Percentiles rank a stretch among this genome's conserved stretches.
Conservation (phyloP, 2,113 vertebrate genomes). For the Tenebrosternarchus preto region DNA sequence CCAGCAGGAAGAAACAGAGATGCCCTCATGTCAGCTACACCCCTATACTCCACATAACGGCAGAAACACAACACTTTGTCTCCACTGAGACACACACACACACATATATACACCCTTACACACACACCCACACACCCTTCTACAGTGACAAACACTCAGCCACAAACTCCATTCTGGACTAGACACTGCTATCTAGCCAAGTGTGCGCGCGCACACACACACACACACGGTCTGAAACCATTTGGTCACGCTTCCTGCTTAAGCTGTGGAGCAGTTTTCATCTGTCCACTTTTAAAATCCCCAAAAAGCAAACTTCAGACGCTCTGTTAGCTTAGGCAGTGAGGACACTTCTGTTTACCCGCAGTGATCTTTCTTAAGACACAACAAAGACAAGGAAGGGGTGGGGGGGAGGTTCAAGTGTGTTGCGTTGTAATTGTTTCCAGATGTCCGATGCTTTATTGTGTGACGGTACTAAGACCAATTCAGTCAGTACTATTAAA, state of each 20-base stretch:
- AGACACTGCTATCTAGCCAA: slow-evolving; percentile 6
- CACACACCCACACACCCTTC: too few relatives aligned
- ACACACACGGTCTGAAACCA: slow-evolving; percentile 35
- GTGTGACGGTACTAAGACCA: slow-evolving; percentile 43
- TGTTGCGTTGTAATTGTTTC: slow-evolving; percentile 46
- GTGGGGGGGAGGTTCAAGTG: slow-evolving; percentile 28
- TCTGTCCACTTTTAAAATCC: slow-evolving; percentile 44
- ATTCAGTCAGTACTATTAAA: slow-evolving; percentile 41
- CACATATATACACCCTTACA: too few relatives aligned
- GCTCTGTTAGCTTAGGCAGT: not conserved
- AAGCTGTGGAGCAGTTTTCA: slow-evolving; percentile 40
- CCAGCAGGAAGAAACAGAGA: slow-evolving; percentile 48
- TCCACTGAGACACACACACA: slow-evolving; percentile 33
- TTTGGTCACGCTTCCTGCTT: slow-evolving; percentile 50
- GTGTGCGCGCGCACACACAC: slow-evolving; percentile 4
- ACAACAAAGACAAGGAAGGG: slow-evolving; percentile 50
- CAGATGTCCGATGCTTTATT: slow-evolving; percentile 43
- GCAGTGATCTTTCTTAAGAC: slow-evolving; percentile 43
- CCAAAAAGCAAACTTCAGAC: slow-evolving; percentile 11
- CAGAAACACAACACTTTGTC: slow-evolving; percentile 38
- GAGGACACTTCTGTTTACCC: slow-evolving; percentile 39
- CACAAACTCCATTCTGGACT: not conserved
- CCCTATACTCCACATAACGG: slow-evolving; percentile 44
- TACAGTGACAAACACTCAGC: slow-evolving; percentile 3
- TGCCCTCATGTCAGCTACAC: slow-evolving; percentile 47